These are phyloP conservation scores for Plectus sambesii DNA, from an alignment of 1,140 invertebrate genomes.

Conservation along the genomic window DNA sequence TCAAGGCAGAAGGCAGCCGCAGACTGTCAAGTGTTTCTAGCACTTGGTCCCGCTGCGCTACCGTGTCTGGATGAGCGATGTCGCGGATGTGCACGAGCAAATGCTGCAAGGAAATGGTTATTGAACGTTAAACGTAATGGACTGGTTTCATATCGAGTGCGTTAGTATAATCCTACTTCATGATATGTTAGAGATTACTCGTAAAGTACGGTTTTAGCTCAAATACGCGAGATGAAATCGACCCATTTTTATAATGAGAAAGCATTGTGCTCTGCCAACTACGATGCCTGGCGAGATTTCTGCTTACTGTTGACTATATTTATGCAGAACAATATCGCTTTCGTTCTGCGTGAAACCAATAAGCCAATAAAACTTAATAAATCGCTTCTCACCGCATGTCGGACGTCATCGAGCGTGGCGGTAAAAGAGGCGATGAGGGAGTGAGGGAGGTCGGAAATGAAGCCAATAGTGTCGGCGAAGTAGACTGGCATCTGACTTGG, in stretches of 20 bases:
- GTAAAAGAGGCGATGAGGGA: conserved; percentile 68
- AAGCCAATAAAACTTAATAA: too few species aligned
- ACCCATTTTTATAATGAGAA: conserved; percentile 10
- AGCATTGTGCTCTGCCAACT: neutral
- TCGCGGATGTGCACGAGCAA: conserved; percentile 71
- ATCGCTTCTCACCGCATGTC: too few species aligned
- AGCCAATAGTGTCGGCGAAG: conserved; percentile 79
- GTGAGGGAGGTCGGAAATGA: conserved; percentile 74
- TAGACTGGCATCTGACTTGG: conserved; percentile 59
- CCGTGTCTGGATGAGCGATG: conserved; percentile 63
- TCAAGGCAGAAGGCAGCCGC: conserved; percentile 50
- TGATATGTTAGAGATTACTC: too few species aligned
- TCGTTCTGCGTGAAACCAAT: too few species aligned
- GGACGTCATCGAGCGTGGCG: conserved; percentile 70
- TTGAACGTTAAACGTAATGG: too few species aligned
- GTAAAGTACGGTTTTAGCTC: too few species aligned
- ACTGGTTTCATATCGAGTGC: too few species aligned
- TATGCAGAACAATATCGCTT: too few species aligned
- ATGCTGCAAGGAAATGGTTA: conserved; percentile 58
- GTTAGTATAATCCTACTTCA: too few species aligned
- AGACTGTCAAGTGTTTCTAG: conserved; percentile 57
- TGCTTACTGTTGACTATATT: conserved; percentile 28
- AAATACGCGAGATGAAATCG: neutral
- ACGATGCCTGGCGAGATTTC: conserved; percentile 52
- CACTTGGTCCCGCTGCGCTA: conserved; percentile 62